Evolutionary conservation across 2,888 invertebrate genomes (phyloP), one percentile per base, ranked within the genome.

Genomic region (Alloscopus bannaensis): DNA sequence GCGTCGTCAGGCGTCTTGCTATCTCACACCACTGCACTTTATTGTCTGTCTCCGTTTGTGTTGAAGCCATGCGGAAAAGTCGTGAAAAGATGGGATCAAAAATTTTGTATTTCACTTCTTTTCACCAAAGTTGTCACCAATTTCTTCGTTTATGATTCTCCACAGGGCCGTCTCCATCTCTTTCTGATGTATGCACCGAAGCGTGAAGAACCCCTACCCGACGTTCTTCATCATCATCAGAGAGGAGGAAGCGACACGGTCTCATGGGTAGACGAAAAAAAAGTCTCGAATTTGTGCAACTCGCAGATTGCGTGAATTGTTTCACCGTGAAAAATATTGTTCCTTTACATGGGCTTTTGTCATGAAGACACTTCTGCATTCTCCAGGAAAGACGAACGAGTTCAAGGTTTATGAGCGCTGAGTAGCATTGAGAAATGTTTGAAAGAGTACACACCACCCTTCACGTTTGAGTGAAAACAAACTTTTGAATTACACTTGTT

Each of bases 61-160:
- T 70, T 77, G 42, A 77, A 78, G 28, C 78, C 70, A 78, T 55
- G 78, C 64, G 70, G 78, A 78, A 78, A 78, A 77, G 64, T 70
- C 57, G 28, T 69, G 65, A 78, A 78, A n/a, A 71, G 78, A 78
- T 78, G 71, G 71, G 71, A 78, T 78, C 77, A 77, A 77, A 70
- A 76, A 66, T 62, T 66, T 64, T 55, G 45, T 29, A 22, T 70
- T 70, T 47, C 70, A 71, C 50, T 60, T 50, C 28, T 52, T 72
- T 64, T 40, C 62, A 52, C 20, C 45, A 31, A 71, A 71, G 70
- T 71, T 70, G 70, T 70, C 77, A 70, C 65, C 77, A 70, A 77
- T 70, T 70, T 70, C 57, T 77, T 70, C 57, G 45, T 26, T 59
- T 57, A 57, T 70, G 70, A 57, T 57, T 69, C 70, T 57, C 59